Percentiles rank a stretch among this genome's conserved stretches.
Conservation (phyloP, 2,888 invertebrate genomes). For the Empis livida region DNA sequence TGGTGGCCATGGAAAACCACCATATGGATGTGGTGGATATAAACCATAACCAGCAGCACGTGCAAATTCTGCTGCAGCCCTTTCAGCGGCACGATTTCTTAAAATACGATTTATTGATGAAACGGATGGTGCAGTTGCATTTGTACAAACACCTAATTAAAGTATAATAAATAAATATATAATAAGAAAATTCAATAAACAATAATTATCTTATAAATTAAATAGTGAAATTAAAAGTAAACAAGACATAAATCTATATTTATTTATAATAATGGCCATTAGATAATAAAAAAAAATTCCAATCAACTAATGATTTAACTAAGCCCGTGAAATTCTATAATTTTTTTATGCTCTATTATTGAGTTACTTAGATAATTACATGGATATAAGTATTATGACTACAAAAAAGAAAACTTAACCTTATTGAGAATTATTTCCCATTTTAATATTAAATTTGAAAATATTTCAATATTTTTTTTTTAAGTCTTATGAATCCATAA, state of each 20-base stretch:
- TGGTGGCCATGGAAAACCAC: constrained; percentile 43
- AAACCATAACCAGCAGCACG: constrained; percentile 81
- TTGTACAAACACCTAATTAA: constrained; percentile 77
- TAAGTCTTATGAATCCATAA: no score
- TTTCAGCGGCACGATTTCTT: constrained; percentile 87
- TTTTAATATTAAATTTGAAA: neutral
- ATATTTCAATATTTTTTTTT: neutral
- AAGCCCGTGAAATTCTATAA: no score
- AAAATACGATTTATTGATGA: constrained; percentile 95
- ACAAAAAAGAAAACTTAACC: no score
- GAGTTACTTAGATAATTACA: no score
- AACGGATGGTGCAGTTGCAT: constrained; percentile 90
- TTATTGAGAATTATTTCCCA: no score
- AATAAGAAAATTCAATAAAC: neutral
- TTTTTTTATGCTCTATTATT: no score
- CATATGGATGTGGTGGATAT: constrained; percentile 64
- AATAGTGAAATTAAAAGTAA: neutral
- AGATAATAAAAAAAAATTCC: neutral
- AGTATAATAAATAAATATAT: neutral
- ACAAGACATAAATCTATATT: neutral
- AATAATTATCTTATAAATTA: no score
- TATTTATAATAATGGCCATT: no score
- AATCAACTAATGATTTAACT: no score
- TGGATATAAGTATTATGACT: no score
- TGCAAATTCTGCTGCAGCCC: constrained; percentile 92